Conservation (phyloP, 2,797 vertebrate species). For the Melanotaenia pygmaea region DNA sequence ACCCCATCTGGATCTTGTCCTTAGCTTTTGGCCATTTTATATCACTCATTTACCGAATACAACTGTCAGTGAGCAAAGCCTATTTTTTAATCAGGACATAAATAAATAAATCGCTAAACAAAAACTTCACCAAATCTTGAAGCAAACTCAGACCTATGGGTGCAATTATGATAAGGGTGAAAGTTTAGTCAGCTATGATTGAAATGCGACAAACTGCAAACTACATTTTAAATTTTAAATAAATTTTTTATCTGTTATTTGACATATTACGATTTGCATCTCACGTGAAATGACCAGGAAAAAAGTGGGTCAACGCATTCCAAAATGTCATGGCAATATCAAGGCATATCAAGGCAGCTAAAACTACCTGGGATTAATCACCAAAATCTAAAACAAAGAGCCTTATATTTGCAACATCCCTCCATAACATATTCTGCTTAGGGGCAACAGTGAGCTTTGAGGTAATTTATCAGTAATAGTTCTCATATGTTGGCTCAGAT, state of each 20-base stretch:
- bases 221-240: not conserved
- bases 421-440: not conserved
- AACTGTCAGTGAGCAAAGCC: constrained; percentile 17
- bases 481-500: constrained; percentile 12
- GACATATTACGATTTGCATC: not conserved
- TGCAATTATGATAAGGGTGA: not conserved
- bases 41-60: constrained; percentile 1
- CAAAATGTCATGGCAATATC: too few relatives aligned
- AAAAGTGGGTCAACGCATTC: not conserved
- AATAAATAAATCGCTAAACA: not conserved
- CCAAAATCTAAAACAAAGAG: not conserved
- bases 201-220: not conserved
- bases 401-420: not conserved
- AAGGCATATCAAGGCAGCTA: too few relatives aligned
- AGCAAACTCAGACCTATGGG: not conserved
- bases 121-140: constrained; percentile 13
- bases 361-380: not conserved
- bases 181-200: constrained; percentile 9
- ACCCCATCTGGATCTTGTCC: constrained; percentile 16
- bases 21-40: not conserved
- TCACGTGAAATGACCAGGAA: not conserved
- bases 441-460: not conserved
- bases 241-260: not conserved
- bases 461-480: not conserved
- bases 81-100: not conserved